Evolutionary conservation across 2,888 invertebrate species (phyloP).

Genomic region (Tenodera sinensis): DNA sequence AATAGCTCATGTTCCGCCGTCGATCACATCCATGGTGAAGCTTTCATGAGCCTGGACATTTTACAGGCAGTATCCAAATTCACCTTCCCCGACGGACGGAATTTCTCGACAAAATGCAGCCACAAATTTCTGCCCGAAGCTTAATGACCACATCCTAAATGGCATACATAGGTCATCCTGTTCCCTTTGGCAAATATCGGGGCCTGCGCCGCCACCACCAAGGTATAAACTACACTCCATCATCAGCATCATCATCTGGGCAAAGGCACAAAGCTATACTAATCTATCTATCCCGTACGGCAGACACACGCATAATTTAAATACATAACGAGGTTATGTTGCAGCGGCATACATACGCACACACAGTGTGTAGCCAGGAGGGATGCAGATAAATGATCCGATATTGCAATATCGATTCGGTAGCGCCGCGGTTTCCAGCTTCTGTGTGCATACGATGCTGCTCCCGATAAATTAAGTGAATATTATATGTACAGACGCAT

Average conservation of each 20-base stretch:
- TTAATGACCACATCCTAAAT: neutral
- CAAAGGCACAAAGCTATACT: slow-evolving; percentile 15
- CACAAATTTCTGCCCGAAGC: neutral
- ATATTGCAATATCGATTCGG: slow-evolving; percentile 26
- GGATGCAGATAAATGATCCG: slow-evolving; percentile 28
- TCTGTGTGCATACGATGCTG: neutral
- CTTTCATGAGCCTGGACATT: neutral
- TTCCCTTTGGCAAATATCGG: neutral
- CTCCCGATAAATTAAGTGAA: neutral
- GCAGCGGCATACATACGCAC: neutral
- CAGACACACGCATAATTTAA: slow-evolving; percentile 14
- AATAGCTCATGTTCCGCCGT: neutral
- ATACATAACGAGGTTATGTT: slow-evolving; percentile 14
- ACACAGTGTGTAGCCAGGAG: neutral
- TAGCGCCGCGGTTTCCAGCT: slow-evolving; percentile 2
- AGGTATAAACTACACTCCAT: neutral
- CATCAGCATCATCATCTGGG: neutral
- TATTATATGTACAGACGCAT: neutral
- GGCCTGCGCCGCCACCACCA: neutral
- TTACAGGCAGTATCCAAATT: neutral
- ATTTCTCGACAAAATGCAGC: neutral
- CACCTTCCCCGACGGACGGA: neutral
- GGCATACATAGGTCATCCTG: neutral
- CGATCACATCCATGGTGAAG: neutral
- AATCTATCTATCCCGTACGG: slow-evolving; percentile 3